Conservation (phyloP, 1,140 invertebrate species). For the Tetramorium parvispinum region DNA sequence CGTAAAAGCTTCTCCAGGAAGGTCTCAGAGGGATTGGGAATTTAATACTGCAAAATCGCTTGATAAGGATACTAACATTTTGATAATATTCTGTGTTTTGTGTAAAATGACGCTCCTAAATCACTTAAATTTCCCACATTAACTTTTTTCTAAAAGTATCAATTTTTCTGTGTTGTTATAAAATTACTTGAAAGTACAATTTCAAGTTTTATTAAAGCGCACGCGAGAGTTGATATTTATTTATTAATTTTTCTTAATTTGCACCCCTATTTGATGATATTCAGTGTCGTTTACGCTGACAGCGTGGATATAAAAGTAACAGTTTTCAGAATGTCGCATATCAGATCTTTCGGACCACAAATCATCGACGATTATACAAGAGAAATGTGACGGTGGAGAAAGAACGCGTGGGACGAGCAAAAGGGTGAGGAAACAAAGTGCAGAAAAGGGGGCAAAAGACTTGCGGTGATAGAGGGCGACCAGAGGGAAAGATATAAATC, state of each 20-base stretch:
- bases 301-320: background rate
- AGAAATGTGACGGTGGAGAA: constrained; percentile 12
- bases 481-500: constrained; percentile 28
- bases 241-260: background rate
- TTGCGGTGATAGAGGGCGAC: constrained; percentile 45
- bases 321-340: constrained; percentile 1
- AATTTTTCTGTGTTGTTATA: background rate
- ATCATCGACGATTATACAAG: constrained; percentile 53
- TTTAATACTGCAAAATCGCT: constrained; percentile 7
- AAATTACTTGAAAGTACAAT: background rate
- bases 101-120: background rate
- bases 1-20: constrained; percentile 5
- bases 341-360: constrained; percentile 11
- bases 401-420: background rate
- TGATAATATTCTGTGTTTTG: background rate
- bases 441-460: background rate
- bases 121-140: background rate
- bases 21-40: background rate
- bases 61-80: constrained; percentile 5
- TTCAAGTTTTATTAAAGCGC: background rate
- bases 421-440: background rate
- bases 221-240: background rate
- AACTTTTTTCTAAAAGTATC: background rate
- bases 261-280: background rate
- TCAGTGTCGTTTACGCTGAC: background rate